Percentiles rank a stretch among this genome's conserved stretches.
These are phyloP conservation scores for Muntiacus reevesi DNA, from an alignment of 2,113 vertebrate species.

Conservation along the genomic window DNA sequence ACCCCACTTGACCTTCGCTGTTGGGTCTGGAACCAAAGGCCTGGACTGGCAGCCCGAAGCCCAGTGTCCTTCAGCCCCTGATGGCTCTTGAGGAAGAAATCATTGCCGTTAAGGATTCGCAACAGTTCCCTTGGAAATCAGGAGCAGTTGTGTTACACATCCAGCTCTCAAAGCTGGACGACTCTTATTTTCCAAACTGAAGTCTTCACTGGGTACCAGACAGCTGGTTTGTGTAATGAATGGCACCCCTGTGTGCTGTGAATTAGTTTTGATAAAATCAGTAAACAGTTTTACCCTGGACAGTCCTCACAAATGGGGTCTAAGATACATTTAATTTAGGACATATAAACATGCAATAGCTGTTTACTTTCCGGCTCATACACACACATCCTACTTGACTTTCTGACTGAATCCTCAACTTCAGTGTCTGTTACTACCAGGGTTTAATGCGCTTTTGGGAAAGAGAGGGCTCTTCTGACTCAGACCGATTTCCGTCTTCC, in stretches of 20 bases:
- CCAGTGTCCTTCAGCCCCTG: too few species aligned
- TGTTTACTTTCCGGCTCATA: not conserved
- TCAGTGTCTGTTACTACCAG: not conserved
- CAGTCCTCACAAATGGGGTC: not conserved
- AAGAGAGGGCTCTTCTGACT: not conserved
- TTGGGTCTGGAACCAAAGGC: too few species aligned
- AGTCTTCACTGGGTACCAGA: not conserved
- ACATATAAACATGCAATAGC: not conserved
- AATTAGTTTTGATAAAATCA: constrained; percentile 15
- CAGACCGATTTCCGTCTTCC: not conserved
- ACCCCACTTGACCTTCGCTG: accelerated
- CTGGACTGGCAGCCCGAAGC: too few species aligned
- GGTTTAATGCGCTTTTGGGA: not conserved
- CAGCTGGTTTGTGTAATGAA: not conserved
- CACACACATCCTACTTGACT: not conserved
- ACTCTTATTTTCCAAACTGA: not conserved
- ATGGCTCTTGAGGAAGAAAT: not conserved
- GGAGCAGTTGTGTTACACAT: too few species aligned
- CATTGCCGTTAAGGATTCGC: not conserved
- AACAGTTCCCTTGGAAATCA: not conserved
- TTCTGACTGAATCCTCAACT: not conserved
- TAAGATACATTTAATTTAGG: not conserved
- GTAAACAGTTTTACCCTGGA: not conserved
- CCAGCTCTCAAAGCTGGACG: not conserved
- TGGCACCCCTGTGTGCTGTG: not conserved